Percentiles rank a stretch among this genome's conserved stretches.
phyloP scores from a whole-genome alignment of 2,113 vertebrate genomes.

The Thoracochromis brauschi region DNA sequence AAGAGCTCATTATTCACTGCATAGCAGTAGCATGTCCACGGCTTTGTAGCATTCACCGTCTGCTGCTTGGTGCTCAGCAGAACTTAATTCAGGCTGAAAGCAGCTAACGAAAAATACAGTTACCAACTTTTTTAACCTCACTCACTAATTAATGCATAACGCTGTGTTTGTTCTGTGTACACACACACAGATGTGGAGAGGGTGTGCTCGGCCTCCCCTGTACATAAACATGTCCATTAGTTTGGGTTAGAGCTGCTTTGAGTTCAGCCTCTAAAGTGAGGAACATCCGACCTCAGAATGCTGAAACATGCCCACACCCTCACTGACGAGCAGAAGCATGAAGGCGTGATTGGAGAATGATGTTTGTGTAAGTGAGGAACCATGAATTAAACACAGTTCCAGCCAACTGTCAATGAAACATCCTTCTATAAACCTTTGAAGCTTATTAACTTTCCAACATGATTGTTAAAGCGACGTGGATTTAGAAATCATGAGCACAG shows the following conservation, averaged over 20 bases:
- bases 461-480: background rate
- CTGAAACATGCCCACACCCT: background rate
- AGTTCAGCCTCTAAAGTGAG: background rate
- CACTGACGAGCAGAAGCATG: background rate
- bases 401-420: background rate
- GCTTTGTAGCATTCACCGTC: background rate
- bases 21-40: rapidly evolving
- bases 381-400: background rate
- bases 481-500: background rate
- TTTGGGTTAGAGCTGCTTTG: background rate
- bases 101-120: rapidly evolving
- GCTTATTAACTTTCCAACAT: background rate
- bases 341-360: background rate
- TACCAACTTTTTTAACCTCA: background rate
- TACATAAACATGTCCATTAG: background rate
- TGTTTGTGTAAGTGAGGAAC: background rate
- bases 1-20: background rate
- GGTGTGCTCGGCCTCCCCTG: background rate
- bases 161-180: background rate
- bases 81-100: background rate
- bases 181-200: background rate
- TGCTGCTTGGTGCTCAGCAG: background rate
- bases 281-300: background rate
- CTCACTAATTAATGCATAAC: background rate
- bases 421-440: background rate